Base-by-base conservation (phyloP, 2,113 vertebrate genomes). In the Scortum barcoo region DNA sequence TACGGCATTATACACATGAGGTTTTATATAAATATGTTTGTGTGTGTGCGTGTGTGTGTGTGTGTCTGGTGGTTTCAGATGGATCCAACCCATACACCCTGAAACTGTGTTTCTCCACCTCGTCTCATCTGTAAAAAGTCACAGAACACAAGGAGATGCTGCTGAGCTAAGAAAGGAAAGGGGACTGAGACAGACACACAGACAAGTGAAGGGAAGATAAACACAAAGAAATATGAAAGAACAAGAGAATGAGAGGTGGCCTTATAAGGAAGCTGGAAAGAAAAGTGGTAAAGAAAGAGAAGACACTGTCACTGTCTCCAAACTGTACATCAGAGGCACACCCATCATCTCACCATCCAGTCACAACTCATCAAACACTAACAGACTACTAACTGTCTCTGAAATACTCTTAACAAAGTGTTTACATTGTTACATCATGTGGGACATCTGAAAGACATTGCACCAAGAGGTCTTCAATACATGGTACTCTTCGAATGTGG, bases 51-150 rank as follows among this genome's bases (percentile, higher is more conserved):
- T 67, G 53, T 53, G 66, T 63, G 60, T 57, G 42, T 69, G 40
- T 80, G 28, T 76, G 54, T 83, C n/a, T n/a, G n/a, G 54, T 86
- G 85, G 76, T 94, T 93, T 69, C 96, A 99, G 98, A 99, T 94
- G 98, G 98, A 40, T 99, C 97, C 85, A 99, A 99, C 90, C 98
- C 98, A 7, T 99, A 99, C 60, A 99, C 98, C 51, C 89, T 99
- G 95, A 99, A 99, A 90, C 96, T 99, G 89, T 99, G 98, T 91
- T 99, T 99, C 95, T 99, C 98, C 87, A 99, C 98, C 56, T 99
- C 98, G 53, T 99, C 98, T 72, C 98, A 99, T 91, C 96, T 99
- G 91, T 99, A 96, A 96, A 89, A 51, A 51, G 56, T 36, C 24
- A 12, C 50, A 22, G 56, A 88, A 66, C 58, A 67, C 26, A 33